Evolutionary conservation across 2,797 vertebrate species (phyloP), one percentile per base, ranked within the genome.

Genomic region (Acanthopagrus latus): DNA sequence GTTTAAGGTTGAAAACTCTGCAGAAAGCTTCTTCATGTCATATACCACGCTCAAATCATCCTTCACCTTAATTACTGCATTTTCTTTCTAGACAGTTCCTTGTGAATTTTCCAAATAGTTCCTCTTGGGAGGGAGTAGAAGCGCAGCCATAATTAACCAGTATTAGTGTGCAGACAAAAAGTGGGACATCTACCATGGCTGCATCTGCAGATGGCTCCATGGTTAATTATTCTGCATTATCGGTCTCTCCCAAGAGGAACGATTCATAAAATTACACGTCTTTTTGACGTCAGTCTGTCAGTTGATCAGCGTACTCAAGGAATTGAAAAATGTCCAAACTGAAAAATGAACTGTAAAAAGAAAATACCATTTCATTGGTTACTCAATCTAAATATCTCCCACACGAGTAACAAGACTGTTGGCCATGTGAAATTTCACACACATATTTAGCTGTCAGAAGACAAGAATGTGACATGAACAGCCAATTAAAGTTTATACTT

Each of bases 121-220:
- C 58, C 81, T 86, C 81, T n/a, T 54, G 81, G 75, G 86, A 84
- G 21, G 27, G 20, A 68, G 63, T 23, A 65, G 57, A 25, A 68
- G 73, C 1, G 1, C 69, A 77, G 66, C 44, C 66, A 63, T 88
- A 88, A 90, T 90, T 91, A 91, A 79, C 79, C 71, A 83, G 77
- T 57, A 78, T 84, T 82, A 74, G 66, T 85, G 75, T 76, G 79
- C 68, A 82, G 68, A 57, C 71, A 77, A 20, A 85, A 90, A 90
- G 78, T 88, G 82, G 87, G 87, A 85, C 86, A 82, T 80, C 72
- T 54, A 80, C 76, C 72, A 74, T 25, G 71, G 73, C 79, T 81
- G 64, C 66, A 78, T 80, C 65, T 74, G 80, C 71, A 82, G 81
- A 84, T 78, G 85, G 67, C 57, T 80, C 38, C 2, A 74, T 82